phyloP scores from a whole-genome alignment of 2,888 invertebrate species.

The Drosophila buzzatii region DNA sequence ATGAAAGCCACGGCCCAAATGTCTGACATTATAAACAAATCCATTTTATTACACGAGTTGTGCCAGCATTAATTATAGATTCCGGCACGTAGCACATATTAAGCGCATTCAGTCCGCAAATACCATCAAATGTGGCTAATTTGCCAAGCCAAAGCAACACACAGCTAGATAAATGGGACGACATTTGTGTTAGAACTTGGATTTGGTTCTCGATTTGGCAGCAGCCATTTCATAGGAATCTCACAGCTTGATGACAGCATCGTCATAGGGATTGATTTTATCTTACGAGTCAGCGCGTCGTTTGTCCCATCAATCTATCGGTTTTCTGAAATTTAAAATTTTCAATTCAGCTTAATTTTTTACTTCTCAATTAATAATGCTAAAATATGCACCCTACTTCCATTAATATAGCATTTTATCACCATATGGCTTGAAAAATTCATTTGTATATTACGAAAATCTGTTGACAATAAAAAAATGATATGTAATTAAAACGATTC shows the following conservation, averaged over 20 bases:
- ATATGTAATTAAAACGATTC: constrained; percentile 6
- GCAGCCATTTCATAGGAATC: constrained; percentile 8
- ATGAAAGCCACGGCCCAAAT: constrained; percentile 25
- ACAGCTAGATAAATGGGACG: constrained; percentile 15
- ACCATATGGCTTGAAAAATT: not conserved
- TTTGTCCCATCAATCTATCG: not conserved
- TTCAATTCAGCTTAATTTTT: not conserved
- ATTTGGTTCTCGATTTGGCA: constrained; percentile 30
- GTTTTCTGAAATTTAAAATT: not conserved
- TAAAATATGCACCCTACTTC: not conserved
- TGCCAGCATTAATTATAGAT: constrained; percentile 57
- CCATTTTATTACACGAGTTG: constrained; percentile 48
- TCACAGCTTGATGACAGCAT: constrained; percentile 10
- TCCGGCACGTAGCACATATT: constrained; percentile 65
- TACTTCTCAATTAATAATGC: not conserved
- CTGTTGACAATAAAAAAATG: not conserved
- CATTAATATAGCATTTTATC: not conserved
- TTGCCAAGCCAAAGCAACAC: constrained; percentile 30
- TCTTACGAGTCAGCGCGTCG: no score
- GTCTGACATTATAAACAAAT: constrained; percentile 57
- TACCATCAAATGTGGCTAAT: constrained; percentile 51
- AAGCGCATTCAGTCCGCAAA: constrained; percentile 28
- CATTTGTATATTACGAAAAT: constrained; percentile 9
- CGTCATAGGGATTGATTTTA: not conserved
- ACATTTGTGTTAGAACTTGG: constrained; percentile 22